Conservation (phyloP, 2,797 vertebrate genomes). For the Aselliscus stoliczkanus region DNA sequence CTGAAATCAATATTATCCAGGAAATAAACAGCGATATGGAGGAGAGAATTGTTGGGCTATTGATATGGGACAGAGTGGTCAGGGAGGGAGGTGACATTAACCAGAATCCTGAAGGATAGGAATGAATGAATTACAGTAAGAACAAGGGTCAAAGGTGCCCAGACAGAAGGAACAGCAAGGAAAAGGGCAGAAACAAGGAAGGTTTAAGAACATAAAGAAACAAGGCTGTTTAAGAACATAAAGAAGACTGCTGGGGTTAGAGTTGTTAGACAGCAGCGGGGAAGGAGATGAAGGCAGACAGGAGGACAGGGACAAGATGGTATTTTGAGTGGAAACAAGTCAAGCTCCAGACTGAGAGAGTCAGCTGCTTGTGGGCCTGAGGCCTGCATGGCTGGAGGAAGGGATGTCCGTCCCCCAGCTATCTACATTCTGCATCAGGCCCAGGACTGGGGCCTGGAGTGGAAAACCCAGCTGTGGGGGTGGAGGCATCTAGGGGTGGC, state of each 20-base stretch:
- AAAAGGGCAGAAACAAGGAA: background rate
- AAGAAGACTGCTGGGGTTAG: background rate
- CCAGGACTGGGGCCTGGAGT: background rate
- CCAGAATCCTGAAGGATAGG: background rate
- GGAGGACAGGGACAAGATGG: background rate
- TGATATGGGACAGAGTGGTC: accelerated
- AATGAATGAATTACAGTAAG: background rate
- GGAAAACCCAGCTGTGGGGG: background rate
- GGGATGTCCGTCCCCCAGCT: background rate
- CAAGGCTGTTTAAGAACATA: no score
- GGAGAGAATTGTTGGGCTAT: background rate
- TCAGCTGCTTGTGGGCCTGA: background rate
- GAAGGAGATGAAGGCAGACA: background rate
- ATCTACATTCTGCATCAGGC: background rate
- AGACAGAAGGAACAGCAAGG: background rate
- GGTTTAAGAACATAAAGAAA: no score
- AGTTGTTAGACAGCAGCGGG: background rate
- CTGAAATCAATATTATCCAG: background rate
- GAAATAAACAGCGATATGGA: background rate
- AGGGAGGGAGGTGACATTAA: background rate
- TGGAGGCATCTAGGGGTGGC: constrained; percentile 69
- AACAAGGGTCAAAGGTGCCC: no score
- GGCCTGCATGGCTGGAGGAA: background rate
- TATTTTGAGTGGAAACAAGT: background rate
- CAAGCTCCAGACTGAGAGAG: background rate